These are phyloP conservation scores for Sprattus sprattus DNA, from an alignment of 2,113 vertebrate species.

Conservation along the genomic window DNA sequence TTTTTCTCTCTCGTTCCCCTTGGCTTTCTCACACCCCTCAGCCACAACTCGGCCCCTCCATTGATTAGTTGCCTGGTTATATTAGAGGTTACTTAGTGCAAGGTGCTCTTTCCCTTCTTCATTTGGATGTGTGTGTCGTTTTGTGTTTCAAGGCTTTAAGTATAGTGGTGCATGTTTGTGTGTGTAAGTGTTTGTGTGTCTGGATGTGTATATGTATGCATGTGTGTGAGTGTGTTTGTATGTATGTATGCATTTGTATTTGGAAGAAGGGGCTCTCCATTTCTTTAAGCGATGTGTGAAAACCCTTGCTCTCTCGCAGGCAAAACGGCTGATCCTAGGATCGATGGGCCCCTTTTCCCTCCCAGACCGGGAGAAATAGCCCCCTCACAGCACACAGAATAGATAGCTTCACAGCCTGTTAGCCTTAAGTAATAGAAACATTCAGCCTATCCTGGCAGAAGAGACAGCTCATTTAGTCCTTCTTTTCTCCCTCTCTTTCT, in stretches of 20 bases:
- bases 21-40: constrained; percentile 35
- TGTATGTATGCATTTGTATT: constrained; percentile 17
- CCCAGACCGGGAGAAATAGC: constrained; percentile 80
- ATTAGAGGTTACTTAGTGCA: constrained; percentile 81
- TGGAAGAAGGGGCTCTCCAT: constrained; percentile 51
- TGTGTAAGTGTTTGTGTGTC: background rate
- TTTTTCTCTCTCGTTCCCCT: constrained; percentile 53
- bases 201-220: background rate
- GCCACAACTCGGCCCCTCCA: constrained; percentile 75
- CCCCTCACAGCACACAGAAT: constrained; percentile 86
- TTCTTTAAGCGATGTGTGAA: constrained; percentile 76
- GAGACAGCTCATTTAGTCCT: constrained; percentile 97
- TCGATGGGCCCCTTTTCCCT: constrained; percentile 81
- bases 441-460: constrained; percentile 92
- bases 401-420: constrained; percentile 97
- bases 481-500: constrained; percentile 64
- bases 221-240: constrained; percentile 18
- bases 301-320: constrained; percentile 73
- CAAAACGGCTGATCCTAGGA: constrained; percentile 70
- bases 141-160: constrained; percentile 31
- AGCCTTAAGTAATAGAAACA: constrained; percentile 98
- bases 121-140: constrained; percentile 70
- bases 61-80: constrained; percentile 92
- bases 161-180: background rate
- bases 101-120: constrained; percentile 71